Percentiles rank a stretch among this genome's conserved stretches.
phyloP scores from a whole-genome alignment of 2,888 invertebrate genomes.

The Drosophila histrio region DNA sequence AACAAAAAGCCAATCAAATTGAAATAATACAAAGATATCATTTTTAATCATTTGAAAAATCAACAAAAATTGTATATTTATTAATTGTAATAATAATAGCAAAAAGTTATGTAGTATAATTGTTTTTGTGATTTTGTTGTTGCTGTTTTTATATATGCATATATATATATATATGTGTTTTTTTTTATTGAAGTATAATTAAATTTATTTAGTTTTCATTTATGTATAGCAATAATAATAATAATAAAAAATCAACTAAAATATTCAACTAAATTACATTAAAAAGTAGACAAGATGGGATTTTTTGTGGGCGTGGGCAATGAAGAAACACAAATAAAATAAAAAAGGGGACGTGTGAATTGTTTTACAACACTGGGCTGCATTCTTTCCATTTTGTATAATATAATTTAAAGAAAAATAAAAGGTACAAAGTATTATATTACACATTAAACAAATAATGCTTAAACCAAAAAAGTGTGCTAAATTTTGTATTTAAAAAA shows the following conservation, averaged over 20 bases:
- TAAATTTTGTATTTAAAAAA: slow-evolving; percentile 50
- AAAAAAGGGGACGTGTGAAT: slow-evolving; percentile 12
- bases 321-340: slow-evolving; percentile 40
- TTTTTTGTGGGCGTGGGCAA: slow-evolving; percentile 33
- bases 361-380: slow-evolving; percentile 58
- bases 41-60: slow-evolving; percentile 83
- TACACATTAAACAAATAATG: slow-evolving; percentile 68
- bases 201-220: slow-evolving; percentile 71
- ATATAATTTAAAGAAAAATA: slow-evolving; percentile 42
- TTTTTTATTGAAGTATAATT: slow-evolving; percentile 62
- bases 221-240: slow-evolving; percentile 71
- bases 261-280: slow-evolving; percentile 84
- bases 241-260: slow-evolving; percentile 83
- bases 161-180: too few species aligned
- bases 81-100: slow-evolving; percentile 77
- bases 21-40: slow-evolving; percentile 79
- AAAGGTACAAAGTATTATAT: slow-evolving; percentile 78
- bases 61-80: slow-evolving; percentile 82
- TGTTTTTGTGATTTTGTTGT: slow-evolving; percentile 46
- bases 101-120: slow-evolving; percentile 65
- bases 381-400: slow-evolving; percentile 21
- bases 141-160: slow-evolving; percentile 17
- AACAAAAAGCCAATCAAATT: slow-evolving; percentile 40
- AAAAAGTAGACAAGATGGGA: slow-evolving; percentile 73
- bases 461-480: slow-evolving; percentile 71